Evolutionary conservation across 2,113 vertebrate genomes (phyloP).

Genomic region (Tiliqua scincoides): DNA sequence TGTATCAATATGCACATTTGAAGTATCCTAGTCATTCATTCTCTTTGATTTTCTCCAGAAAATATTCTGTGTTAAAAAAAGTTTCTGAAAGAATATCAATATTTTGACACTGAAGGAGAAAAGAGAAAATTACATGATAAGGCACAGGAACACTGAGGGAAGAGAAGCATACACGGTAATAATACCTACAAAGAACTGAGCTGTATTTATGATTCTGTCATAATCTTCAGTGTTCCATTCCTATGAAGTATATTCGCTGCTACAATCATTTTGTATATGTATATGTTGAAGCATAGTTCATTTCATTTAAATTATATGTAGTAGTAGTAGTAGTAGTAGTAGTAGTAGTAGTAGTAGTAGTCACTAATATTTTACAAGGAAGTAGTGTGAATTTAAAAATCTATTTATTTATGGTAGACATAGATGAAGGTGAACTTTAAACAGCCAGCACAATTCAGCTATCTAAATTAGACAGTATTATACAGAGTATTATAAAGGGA

Average conservation of each 20-base stretch:
- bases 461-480: slow-evolving; percentile 48
- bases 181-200: slow-evolving; percentile 69
- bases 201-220: slow-evolving; percentile 62
- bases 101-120: slow-evolving; percentile 77
- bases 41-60: slow-evolving; percentile 78
- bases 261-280: slow-evolving; percentile 50
- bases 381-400: slow-evolving; percentile 48
- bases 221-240: slow-evolving; percentile 61
- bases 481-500: slow-evolving; percentile 47
- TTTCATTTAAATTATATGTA: slow-evolving; percentile 48
- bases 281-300: slow-evolving; percentile 54
- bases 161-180: slow-evolving; percentile 75
- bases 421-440: slow-evolving; percentile 31
- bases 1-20: slow-evolving; percentile 80
- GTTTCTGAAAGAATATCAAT: slow-evolving; percentile 79
- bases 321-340: slow-evolving; percentile 2
- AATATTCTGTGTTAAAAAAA: slow-evolving; percentile 66
- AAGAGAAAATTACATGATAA: slow-evolving; percentile 75
- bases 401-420: slow-evolving; percentile 41
- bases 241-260: slow-evolving; percentile 64
- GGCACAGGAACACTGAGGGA: slow-evolving; percentile 69
- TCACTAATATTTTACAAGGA: slow-evolving; percentile 57
- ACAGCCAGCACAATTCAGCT: slow-evolving; percentile 4
- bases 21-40: slow-evolving; percentile 79
- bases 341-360: not conserved